phyloP scores from a whole-genome alignment of 2,797 vertebrate genomes.

The Petrocephalus schoutedeni region DNA sequence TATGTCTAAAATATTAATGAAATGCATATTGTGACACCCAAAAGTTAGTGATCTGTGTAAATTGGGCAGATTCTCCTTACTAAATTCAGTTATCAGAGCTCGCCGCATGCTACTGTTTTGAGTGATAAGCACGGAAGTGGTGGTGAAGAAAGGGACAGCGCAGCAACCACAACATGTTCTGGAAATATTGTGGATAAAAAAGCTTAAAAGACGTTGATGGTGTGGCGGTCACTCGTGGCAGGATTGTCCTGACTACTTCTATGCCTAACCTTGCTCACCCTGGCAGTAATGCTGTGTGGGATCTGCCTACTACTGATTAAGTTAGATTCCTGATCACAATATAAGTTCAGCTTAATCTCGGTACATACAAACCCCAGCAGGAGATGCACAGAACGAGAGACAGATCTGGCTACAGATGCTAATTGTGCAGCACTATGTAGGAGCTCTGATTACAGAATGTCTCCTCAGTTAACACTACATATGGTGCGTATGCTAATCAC shows the following conservation, averaged over 20 bases:
- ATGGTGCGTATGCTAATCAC: neutral
- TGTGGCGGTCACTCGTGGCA: neutral
- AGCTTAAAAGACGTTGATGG: neutral
- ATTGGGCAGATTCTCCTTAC: neutral
- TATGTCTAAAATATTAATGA: neutral
- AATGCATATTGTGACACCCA: neutral
- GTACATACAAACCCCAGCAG: neutral
- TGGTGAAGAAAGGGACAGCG: neutral
- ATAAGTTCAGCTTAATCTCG: neutral
- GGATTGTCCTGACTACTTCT: neutral
- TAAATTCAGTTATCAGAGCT: neutral
- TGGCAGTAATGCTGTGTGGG: neutral
- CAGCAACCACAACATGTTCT: neutral
- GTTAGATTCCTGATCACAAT: neutral
- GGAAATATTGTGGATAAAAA: neutral
- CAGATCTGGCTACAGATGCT: neutral
- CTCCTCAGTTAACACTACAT: neutral
- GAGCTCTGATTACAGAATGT: neutral
- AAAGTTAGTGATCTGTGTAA: neutral
- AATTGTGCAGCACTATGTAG: neutral
- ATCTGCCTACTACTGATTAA: neutral
- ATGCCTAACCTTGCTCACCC: neutral
- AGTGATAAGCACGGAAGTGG: neutral
- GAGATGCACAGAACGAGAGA: neutral
- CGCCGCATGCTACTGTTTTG: neutral